Evolutionary conservation across 1,140 invertebrate species (phyloP).

Genomic region (Pseudomyrmex dendroicus): DNA sequence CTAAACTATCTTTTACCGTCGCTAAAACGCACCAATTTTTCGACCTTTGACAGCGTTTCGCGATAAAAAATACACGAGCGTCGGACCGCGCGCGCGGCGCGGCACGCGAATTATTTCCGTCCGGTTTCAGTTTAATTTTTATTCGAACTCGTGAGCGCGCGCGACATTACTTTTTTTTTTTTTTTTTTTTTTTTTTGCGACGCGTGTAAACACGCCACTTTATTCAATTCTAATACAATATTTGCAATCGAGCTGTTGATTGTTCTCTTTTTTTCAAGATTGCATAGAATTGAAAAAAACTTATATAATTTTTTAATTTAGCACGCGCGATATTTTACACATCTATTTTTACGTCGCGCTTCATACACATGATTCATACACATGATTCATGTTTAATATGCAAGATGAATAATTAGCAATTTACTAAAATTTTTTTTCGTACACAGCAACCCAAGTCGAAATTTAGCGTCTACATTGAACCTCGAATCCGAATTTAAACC

Average conservation of each 20-base stretch:
- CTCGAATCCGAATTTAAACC: too few species aligned
- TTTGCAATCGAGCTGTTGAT: slow-evolving; percentile 21
- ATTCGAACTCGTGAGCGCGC: background rate
- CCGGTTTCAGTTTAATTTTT: slow-evolving; percentile 38
- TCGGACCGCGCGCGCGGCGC: background rate
- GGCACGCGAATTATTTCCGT: slow-evolving; percentile 43
- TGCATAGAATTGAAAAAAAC: background rate
- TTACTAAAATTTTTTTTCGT: too few species aligned
- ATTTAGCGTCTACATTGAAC: too few species aligned
- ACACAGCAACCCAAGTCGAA: too few species aligned
- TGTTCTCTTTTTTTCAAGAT: background rate
- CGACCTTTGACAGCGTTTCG: background rate
- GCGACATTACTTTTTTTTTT: slow-evolving; percentile 15
- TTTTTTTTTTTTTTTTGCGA: background rate
- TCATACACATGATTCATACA: too few species aligned
- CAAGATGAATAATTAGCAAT: too few species aligned
- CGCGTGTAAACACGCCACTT: slow-evolving; percentile 2
- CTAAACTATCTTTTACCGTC: background rate
- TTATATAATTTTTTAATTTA: background rate
- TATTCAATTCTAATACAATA: slow-evolving; percentile 16
- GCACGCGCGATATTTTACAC: slow-evolving; percentile 1
- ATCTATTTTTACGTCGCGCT: too few species aligned
- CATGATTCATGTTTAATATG: too few species aligned
- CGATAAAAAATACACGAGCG: slow-evolving; percentile 40
- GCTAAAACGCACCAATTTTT: slow-evolving; percentile 47